Conservation (phyloP, 2,113 vertebrate species). For the Alectura lathami region DNA sequence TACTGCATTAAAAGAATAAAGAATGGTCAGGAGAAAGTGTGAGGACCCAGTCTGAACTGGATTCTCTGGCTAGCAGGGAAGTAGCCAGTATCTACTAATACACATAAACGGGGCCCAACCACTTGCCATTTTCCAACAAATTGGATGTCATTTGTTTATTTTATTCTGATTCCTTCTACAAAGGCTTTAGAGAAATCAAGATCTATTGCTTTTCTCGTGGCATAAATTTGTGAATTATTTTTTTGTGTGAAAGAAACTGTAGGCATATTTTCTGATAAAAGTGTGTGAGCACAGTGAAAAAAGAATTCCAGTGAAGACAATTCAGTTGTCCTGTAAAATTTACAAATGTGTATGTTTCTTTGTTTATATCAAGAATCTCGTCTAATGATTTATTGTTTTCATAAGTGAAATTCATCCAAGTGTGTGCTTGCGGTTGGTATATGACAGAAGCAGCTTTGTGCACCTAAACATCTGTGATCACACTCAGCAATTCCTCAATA, state of each 20-base stretch:
- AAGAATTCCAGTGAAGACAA: neutral
- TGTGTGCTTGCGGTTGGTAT: neutral
- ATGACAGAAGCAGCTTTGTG: neutral
- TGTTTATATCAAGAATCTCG: neutral
- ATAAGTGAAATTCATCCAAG: neutral
- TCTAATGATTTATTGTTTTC: neutral
- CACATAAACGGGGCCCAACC: no score
- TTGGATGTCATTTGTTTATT: neutral
- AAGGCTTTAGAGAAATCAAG: neutral
- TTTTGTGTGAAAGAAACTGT: neutral
- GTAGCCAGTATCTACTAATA: neutral
- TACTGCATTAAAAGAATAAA: neutral
- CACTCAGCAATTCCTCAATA: neutral
- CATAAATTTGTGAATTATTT: neutral
- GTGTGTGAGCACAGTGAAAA: neutral
- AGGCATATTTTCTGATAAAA: neutral
- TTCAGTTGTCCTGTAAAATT: neutral
- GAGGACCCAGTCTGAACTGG: neutral
- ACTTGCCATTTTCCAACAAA: neutral
- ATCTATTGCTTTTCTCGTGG: neutral
- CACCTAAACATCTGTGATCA: neutral
- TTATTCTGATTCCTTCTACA: neutral
- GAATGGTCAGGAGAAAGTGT: neutral
- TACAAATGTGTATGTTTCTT: neutral
- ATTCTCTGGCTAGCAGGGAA: neutral